Conservation (phyloP, 53 echinoderm and acorn worm species). For the Luidia sarsii region DNA sequence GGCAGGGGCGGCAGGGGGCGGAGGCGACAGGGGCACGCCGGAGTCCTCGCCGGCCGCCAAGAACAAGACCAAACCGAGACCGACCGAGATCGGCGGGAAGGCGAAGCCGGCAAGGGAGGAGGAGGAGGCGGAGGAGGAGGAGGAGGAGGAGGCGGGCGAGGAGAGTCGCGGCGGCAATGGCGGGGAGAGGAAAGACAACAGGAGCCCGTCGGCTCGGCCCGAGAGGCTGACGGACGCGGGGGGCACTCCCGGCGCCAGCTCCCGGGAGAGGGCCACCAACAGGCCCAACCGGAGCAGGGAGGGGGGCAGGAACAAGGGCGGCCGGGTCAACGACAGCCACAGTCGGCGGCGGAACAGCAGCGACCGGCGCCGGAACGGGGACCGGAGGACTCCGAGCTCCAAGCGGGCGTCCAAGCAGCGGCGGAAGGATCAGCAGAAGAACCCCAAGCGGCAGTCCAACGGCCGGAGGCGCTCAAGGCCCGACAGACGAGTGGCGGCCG, state of each 20-base stretch:
- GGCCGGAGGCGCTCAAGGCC: neutral
- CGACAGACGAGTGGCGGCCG: neutral
- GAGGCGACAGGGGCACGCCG: neutral
- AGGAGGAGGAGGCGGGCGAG: no score
- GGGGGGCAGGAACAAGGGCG: conserved; percentile 2
- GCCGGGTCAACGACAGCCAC: neutral
- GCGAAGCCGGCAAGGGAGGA: neutral
- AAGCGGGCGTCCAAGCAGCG: neutral
- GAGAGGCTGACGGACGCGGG: neutral
- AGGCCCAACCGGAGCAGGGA: neutral
- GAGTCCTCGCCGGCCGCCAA: neutral
- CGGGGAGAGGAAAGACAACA: no score
- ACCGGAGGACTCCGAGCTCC: no score
- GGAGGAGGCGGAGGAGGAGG: neutral
- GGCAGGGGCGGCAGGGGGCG: neutral
- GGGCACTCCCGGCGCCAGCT: neutral
- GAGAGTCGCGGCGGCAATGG: no score
- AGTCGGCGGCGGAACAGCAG: conserved; percentile 3
- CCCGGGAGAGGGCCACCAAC: neutral
- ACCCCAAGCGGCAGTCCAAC: conserved; percentile 21
- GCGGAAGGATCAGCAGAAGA: conserved; percentile 23
- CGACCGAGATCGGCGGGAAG: neutral
- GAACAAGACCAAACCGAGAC: neutral
- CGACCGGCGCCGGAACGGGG: neutral
- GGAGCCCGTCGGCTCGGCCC: neutral